Percentiles rank a stretch among this genome's conserved stretches.
Conservation (phyloP, 2,888 invertebrate species). For the Limenitis camilla region DNA sequence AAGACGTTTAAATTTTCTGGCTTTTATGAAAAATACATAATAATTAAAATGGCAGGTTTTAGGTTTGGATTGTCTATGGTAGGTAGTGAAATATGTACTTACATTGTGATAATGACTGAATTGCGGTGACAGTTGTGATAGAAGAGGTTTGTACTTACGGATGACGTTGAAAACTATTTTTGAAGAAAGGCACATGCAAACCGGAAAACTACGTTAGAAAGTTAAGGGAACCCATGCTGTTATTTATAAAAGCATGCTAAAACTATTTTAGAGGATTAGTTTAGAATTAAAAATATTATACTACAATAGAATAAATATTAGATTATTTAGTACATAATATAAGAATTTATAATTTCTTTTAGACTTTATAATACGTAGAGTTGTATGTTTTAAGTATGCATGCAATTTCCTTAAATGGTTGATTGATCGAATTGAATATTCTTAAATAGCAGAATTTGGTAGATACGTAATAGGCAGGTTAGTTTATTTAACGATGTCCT, state of each 20-base stretch:
- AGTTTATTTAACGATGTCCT: slow-evolving; percentile 34
- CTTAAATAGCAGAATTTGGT: slow-evolving; percentile 18
- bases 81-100: slow-evolving; percentile 13
- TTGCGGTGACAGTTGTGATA: neutral
- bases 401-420: slow-evolving; percentile 14
- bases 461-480: slow-evolving; percentile 23
- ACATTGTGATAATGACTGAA: slow-evolving; percentile 4
- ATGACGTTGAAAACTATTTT: slow-evolving; percentile 8
- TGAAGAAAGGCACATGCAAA: slow-evolving; percentile 12
- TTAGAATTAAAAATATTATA: neutral
- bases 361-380: neutral
- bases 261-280: slow-evolving; percentile 4
- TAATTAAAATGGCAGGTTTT: slow-evolving; percentile 4
- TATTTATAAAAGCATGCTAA: slow-evolving; percentile 7
- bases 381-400: neutral
- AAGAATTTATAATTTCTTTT: neutral
- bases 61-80: slow-evolving; percentile 3
- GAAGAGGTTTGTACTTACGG: slow-evolving; percentile 16
- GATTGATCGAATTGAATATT: slow-evolving; percentile 19
- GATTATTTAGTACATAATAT: too few relatives aligned
- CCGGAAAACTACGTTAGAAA: slow-evolving; percentile 17
- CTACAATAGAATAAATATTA: neutral
- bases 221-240: slow-evolving; percentile 14
- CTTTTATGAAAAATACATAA: slow-evolving; percentile 1
- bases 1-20: slow-evolving; percentile 11